A percentile compares a stretch with the other conserved stretches of the same genome.
Evolutionary conservation across 2,888 invertebrate genomes (phyloP).

Genomic region (Pedicia rivosa): DNA sequence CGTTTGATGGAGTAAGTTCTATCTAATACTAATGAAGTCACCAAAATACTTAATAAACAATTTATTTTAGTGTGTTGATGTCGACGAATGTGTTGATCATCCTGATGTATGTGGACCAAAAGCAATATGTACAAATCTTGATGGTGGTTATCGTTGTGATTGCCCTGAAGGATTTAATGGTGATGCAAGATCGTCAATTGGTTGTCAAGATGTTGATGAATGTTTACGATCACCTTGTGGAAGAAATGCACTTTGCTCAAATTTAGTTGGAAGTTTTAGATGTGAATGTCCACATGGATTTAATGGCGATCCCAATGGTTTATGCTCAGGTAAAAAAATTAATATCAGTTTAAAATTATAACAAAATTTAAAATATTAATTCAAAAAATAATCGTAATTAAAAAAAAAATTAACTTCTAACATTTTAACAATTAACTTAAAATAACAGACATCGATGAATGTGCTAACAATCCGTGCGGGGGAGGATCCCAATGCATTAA

Average conservation of each 20-base stretch:
- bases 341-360: background rate
- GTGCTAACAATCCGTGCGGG: slow-evolving; percentile 50
- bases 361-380: slow-evolving; percentile 1
- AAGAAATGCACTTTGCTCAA: slow-evolving; percentile 60
- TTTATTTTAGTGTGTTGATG: slow-evolving; percentile 50
- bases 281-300: slow-evolving; percentile 74
- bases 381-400: background rate
- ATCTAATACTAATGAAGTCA: background rate
- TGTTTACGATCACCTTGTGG: slow-evolving; percentile 64
- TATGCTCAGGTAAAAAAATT: slow-evolving; percentile 49
- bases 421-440: background rate
- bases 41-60: background rate
- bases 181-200: slow-evolving; percentile 48
- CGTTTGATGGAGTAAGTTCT: slow-evolving; percentile 44
- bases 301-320: slow-evolving; percentile 57
- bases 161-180: slow-evolving; percentile 72
- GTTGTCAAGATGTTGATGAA: slow-evolving; percentile 61
- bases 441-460: slow-evolving; percentile 56
- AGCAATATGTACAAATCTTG: slow-evolving; percentile 64
- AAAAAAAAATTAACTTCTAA: background rate
- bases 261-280: slow-evolving; percentile 60
- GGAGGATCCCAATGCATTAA: slow-evolving; percentile 56
- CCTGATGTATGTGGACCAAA: slow-evolving; percentile 58
- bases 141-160: slow-evolving; percentile 67
- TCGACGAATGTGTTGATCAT: slow-evolving; percentile 63